Evolutionary conservation across 2,797 vertebrate species (phyloP), one percentile per base, ranked within the genome.

Genomic region (Numenius phaeopus): DNA sequence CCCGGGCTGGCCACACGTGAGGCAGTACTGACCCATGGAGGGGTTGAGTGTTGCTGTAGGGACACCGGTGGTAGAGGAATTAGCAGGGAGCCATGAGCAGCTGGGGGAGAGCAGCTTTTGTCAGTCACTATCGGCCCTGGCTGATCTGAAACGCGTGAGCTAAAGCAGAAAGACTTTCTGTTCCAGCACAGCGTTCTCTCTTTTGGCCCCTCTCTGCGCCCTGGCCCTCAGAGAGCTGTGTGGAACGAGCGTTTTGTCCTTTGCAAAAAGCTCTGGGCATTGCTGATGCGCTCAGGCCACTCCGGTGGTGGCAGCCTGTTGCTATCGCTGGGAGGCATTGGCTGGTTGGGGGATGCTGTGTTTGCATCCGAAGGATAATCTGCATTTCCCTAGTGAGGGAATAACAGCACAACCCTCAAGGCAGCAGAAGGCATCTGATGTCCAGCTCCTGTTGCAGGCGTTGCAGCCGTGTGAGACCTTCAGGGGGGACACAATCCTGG

Each of bases 21-120:
- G 29, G 30, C 2, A 0, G 17, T 44, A 29, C n/a, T 0, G 0
- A 14, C 30, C 37, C 23, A 32, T 3, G 2, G 3, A 2, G 20
- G 30, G 40, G 11, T 13, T 67, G 34, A 3, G 10, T 39, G 62
- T 16, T 72, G 49, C 82, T 73, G 15, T 20, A 37, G 2, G 2
- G 42, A 42, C 46, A 50, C 27, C 0, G 2, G 18, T 65, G 0
- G 0, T 1, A 44, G 23, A 62, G 69, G 55, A 88, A 61, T 52
- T 42, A 50, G 39, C 50, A 32, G 2, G 1, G 46, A 78, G 57
- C 65, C 17, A 12, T 0, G 20, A 92, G 66, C 80, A 64, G 80
- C 65, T 86, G 27, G 11, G 24, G 27, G 19, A 81, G 42, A 69
- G 76, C 50, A 54, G 77, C 65, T 62, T 47, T 50, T 80, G 69